Conservation (phyloP, 2,113 vertebrate genomes). For the Antennarius striatus region DNA sequence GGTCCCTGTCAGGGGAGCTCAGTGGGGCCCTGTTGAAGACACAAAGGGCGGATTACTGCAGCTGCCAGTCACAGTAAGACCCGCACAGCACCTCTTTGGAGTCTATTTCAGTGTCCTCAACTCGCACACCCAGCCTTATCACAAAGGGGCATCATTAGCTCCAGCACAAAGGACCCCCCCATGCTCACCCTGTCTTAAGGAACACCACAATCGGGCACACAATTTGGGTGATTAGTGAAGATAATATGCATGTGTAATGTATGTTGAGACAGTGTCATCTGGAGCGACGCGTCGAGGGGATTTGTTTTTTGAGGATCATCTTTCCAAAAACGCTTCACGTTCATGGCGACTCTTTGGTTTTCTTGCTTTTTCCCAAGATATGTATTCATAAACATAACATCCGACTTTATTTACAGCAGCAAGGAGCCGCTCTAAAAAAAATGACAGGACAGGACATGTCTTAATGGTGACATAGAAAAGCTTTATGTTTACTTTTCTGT, state of each 20-base stretch:
- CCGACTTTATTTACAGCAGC: too few species aligned
- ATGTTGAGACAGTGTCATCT: constrained; percentile 70
- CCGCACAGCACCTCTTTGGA: constrained; percentile 73
- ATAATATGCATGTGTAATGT: constrained; percentile 73
- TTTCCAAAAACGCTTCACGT: background rate
- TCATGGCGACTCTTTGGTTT: background rate
- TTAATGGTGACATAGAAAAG: constrained; percentile 4
- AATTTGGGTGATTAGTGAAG: constrained; percentile 74
- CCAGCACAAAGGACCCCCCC: constrained; percentile 71
- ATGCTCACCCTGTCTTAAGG: constrained; percentile 66
- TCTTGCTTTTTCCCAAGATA: background rate
- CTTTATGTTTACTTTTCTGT: background rate
- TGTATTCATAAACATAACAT: too few species aligned
- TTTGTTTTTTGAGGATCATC: constrained; percentile 46
- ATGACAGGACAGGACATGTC: background rate
- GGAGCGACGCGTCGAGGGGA: constrained; percentile 19
- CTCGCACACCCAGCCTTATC: constrained; percentile 66
- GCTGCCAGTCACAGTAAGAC: constrained; percentile 85
- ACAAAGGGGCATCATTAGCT: constrained; percentile 82
- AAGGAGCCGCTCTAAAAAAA: too few species aligned
- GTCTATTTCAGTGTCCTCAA: constrained; percentile 78
- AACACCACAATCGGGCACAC: constrained; percentile 65
- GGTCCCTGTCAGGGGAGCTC: constrained; percentile 76
- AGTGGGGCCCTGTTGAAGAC: constrained; percentile 78
- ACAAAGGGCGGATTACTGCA: constrained; percentile 85